Conservation (phyloP, 2,888 invertebrate species). For the Uloborus plumipes region DNA sequence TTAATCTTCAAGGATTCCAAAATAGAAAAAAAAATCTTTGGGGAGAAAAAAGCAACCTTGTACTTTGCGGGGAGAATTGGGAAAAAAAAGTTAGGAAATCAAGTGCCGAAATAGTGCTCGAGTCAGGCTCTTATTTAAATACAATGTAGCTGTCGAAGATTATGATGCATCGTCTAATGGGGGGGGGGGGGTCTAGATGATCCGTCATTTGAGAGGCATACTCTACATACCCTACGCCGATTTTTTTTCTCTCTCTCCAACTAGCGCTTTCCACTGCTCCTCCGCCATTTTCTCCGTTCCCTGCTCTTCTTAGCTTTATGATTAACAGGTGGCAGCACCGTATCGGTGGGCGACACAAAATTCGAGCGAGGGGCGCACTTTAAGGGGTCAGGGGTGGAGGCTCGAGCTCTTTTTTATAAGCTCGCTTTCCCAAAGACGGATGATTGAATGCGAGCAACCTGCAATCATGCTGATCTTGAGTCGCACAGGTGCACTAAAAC, state of each 20-base stretch:
- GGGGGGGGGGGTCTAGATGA: slow-evolving; percentile 7
- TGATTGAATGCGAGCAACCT: slow-evolving; percentile 41
- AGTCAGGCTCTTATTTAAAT: slow-evolving; percentile 27
- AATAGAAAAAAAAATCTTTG: no score
- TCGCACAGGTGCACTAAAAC: slow-evolving; percentile 26
- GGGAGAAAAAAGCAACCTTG: background rate
- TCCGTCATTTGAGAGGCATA: slow-evolving; percentile 18
- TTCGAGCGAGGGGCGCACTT: slow-evolving; percentile 13
- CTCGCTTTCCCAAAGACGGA: slow-evolving; percentile 29
- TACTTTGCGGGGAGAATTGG: background rate
- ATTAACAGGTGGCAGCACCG: slow-evolving; percentile 62
- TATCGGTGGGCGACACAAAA: slow-evolving; percentile 25
- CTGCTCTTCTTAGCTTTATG: slow-evolving; percentile 33
- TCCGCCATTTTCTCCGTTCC: slow-evolving; percentile 11
- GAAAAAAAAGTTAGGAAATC: slow-evolving; percentile 6
- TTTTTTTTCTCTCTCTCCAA: no score
- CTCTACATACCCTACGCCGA: no score
- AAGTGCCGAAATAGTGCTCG: slow-evolving; percentile 15
- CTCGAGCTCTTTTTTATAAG: slow-evolving; percentile 15
- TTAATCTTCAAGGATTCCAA: no score
- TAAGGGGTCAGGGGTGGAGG: slow-evolving; percentile 16
- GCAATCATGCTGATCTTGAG: slow-evolving; percentile 37
- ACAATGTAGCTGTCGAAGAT: slow-evolving; percentile 54
- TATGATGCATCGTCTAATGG: slow-evolving; percentile 41
- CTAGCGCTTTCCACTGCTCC: background rate